Evolutionary conservation across 2,888 invertebrate genomes (phyloP), one percentile per base, ranked within the genome.

Genomic region (Caenorhabditis drosophilae): DNA sequence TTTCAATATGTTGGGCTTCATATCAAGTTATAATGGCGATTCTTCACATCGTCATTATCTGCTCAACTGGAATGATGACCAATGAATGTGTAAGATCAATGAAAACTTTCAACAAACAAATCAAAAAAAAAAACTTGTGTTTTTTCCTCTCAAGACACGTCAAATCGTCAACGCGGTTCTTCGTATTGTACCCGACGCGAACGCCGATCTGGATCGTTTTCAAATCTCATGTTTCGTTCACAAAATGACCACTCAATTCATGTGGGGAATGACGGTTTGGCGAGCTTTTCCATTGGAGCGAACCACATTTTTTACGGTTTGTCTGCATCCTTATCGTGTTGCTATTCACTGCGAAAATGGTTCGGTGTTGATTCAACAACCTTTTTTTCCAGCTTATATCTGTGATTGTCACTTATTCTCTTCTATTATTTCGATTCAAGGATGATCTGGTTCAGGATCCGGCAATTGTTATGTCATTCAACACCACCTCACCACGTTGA

Each of bases 241-340:
- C 66, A 82, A 81, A 54, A 80, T 78, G 78, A 72, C 75, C 1
- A 81, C 79, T 15, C 82, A 82, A 56, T 77, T 78, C 67, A 79
- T 79, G 77, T 82, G 79, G 79, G 82, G 80, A 45, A 79, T 82
- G 80, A 80, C 81, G 2, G 81, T 82, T 22, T 82, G 82, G 82
- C 55, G 80, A 41, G 80, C 82, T 1, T 82, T 82, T 62, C 80
- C 79, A 4, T 56, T 82, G 7, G 81, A 82, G 64, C 50, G 82
- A 40, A 77, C 80, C 31, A 78, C 81, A 6, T 78, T 82, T 50
- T 82, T 82, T 61, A 82, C 82, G 59, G 81, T 81, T 59, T 51
- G 56, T 27, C 7, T 7, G 12, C 27, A 11, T 3, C 16, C 23
- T 18, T 18, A n/a, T n/a, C n/a, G n/a, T n/a, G n/a, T n/a, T n/a